phyloP scores from a whole-genome alignment of 1,140 invertebrate genomes.

The Leptinotarsa defecta region DNA sequence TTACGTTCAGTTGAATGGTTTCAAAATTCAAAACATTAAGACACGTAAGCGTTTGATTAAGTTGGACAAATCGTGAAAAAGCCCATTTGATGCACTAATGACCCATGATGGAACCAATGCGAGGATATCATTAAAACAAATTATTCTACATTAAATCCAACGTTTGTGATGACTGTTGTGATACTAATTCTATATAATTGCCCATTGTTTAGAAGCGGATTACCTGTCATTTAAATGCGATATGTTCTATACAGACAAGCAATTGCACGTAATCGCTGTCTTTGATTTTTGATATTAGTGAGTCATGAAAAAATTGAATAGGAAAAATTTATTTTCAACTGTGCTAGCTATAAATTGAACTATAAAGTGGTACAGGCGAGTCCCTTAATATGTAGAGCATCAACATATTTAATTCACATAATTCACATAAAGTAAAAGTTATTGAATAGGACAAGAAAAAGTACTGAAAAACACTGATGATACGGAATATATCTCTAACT shows the following conservation, averaged over 20 bases:
- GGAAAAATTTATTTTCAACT: too few relatives aligned
- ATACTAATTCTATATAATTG: neutral
- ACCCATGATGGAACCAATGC: neutral
- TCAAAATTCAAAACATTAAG: neutral
- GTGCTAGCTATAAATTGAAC: too few relatives aligned
- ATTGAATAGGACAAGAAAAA: too few relatives aligned
- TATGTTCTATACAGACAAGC: neutral
- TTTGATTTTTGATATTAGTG: too few relatives aligned
- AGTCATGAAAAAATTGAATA: too few relatives aligned
- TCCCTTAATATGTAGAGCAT: too few relatives aligned
- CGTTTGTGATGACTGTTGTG: neutral
- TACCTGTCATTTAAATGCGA: neutral
- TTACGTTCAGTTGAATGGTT: neutral
- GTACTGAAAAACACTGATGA: too few relatives aligned
- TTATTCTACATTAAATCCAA: neutral
- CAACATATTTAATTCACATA: too few relatives aligned
- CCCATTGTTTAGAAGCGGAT: neutral
- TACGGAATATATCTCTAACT: too few relatives aligned
- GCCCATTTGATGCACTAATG: neutral
- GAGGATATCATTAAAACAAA: neutral
- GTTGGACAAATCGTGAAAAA: neutral
- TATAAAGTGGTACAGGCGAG: too few relatives aligned
- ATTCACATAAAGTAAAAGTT: too few relatives aligned
- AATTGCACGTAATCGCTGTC: too few relatives aligned
- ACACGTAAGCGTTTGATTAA: neutral